Conservation (phyloP, 2,797 vertebrate species). For the Xenopus petersii region DNA sequence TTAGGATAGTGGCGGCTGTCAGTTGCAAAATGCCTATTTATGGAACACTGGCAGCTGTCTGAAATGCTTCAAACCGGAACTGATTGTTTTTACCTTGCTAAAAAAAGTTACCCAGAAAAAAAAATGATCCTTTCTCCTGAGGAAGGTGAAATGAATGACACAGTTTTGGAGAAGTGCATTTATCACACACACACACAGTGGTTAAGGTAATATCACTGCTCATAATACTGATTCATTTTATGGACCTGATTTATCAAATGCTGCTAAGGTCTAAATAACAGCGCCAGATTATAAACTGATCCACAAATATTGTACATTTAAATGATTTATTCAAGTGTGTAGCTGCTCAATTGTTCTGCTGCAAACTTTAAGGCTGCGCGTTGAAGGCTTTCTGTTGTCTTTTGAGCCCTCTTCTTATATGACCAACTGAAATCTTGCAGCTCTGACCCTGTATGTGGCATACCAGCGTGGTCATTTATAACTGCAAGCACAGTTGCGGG, state of each 20-base stretch:
- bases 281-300: no score
- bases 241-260: not conserved
- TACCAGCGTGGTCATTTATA: no score
- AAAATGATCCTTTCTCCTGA: conserved; percentile 23
- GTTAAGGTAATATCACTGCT: conserved; percentile 26
- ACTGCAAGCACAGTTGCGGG: no score
- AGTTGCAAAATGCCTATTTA: conserved; percentile 28
- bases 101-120: conserved; percentile 33
- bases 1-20: conserved; percentile 10
- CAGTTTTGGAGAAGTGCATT: conserved; percentile 13
- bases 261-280: no score
- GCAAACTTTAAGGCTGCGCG: no score
- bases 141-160: conserved; percentile 44
- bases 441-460: no score
- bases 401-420: no score
- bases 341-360: no score
- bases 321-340: no score
- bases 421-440: no score
- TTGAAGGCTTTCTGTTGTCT: no score
- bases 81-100: conserved; percentile 37
- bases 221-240: conserved; percentile 25
- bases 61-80: conserved; percentile 22
- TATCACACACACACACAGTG: conserved; percentile 12
- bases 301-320: no score
- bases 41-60: conserved; percentile 24